Conservation (phyloP, 2,113 vertebrate species). For the Vireo altiloquus region DNA sequence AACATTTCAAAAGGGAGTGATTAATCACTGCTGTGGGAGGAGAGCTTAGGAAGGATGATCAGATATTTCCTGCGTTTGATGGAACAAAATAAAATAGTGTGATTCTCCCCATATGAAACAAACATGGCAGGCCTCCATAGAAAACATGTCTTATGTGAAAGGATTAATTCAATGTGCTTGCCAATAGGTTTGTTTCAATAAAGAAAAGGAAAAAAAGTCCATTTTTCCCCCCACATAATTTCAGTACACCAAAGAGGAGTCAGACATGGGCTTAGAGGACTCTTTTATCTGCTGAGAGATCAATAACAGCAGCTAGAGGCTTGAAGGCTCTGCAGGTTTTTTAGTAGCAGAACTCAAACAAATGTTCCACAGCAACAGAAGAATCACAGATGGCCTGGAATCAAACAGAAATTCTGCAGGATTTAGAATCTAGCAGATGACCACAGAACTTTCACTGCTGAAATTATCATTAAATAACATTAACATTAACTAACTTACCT, state of each 20-base stretch:
- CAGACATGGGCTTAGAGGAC: neutral
- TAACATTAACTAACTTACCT: neutral
- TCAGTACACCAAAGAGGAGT: neutral
- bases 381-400: neutral
- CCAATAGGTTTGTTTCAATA: neutral
- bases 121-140: slow-evolving; percentile 1
- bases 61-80: neutral
- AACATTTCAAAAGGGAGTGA: neutral
- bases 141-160: neutral
- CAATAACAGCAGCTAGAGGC: neutral
- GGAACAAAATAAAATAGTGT: neutral
- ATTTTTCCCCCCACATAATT: neutral
- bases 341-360: neutral
- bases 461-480: neutral
- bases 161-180: neutral
- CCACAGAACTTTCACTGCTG: neutral
- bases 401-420: neutral
- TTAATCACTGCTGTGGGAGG: slow-evolving; percentile 11
- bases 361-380: neutral
- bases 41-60: neutral
- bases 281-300: neutral
- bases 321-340: neutral
- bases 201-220: neutral
- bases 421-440: neutral
- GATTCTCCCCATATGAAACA: slow-evolving; percentile 11